Evolutionary conservation across 1,140 invertebrate species (phyloP).

Genomic region (Grapholita molesta): DNA sequence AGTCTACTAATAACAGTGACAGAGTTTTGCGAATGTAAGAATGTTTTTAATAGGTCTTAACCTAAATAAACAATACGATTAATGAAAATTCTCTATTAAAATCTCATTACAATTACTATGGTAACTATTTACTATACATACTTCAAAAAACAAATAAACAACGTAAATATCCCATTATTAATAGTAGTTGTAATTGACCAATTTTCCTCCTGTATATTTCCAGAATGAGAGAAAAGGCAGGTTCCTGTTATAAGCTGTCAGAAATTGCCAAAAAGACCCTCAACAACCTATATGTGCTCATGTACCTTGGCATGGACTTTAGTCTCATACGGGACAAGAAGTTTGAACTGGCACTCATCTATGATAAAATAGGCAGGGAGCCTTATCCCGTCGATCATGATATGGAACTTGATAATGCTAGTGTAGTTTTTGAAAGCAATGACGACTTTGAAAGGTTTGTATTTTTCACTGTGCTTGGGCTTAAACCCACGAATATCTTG

Average conservation of each 20-base stretch:
- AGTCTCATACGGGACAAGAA: conserved; percentile 50
- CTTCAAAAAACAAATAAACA: too few relatives aligned
- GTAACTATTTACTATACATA: too few relatives aligned
- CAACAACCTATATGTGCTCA: conserved; percentile 48
- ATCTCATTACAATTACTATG: too few relatives aligned
- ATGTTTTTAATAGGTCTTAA: neutral
- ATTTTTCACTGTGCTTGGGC: too few relatives aligned
- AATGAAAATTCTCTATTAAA: too few relatives aligned
- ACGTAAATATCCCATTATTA: neutral
- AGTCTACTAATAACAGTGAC: conserved; percentile 33
- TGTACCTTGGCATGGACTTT: conserved; percentile 59
- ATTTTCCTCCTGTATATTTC: conserved; percentile 26
- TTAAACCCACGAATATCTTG: too few relatives aligned
- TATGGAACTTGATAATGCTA: conserved; percentile 52
- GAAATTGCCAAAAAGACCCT: conserved; percentile 38
- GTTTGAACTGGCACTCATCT: conserved; percentile 47
- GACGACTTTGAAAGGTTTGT: conserved; percentile 54
- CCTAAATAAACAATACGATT: too few relatives aligned
- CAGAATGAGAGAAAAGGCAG: conserved; percentile 47
- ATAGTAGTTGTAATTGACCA: neutral
- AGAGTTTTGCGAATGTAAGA: conserved; percentile 45
- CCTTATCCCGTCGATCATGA: conserved; percentile 48
- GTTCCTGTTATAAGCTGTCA: conserved; percentile 49
- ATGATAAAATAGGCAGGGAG: conserved; percentile 50
- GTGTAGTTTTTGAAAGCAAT: conserved; percentile 49